phyloP scores from a whole-genome alignment of 2,113 vertebrate genomes.

The Falco punctatus region DNA sequence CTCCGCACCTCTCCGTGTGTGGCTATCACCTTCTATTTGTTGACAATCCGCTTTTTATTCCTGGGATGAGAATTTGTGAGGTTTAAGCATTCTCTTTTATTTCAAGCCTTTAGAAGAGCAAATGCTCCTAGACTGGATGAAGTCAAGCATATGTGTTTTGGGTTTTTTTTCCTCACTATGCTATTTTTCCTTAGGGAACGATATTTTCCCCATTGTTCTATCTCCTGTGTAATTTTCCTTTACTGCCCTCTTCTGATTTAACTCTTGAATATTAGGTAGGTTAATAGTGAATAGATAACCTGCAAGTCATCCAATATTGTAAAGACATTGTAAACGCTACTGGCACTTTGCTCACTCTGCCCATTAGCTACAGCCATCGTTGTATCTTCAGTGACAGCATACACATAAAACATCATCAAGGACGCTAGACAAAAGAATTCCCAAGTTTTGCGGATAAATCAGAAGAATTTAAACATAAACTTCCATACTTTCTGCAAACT shows the following conservation, averaged over 20 bases:
- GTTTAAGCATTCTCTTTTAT: not conserved
- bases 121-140: not conserved
- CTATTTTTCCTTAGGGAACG: not conserved
- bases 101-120: not conserved
- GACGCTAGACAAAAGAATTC: not conserved
- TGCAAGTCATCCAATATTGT: not conserved
- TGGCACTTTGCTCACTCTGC: not conserved
- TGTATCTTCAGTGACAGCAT: not conserved
- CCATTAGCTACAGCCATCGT: not conserved
- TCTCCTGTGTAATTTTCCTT: not conserved
- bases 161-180: not conserved
- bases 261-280: not conserved
- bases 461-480: not conserved
- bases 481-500: not conserved
- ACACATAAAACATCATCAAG: not conserved
- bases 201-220: not conserved
- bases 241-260: slow-evolving; percentile 48
- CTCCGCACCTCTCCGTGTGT: not conserved
- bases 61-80: not conserved
- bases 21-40: not conserved
- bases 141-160: not conserved
- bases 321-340: not conserved
- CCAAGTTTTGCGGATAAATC: not conserved
- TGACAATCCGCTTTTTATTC: not conserved
- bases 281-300: not conserved